Conservation (phyloP, 2,888 invertebrate species). For the Sycophila texana region DNA sequence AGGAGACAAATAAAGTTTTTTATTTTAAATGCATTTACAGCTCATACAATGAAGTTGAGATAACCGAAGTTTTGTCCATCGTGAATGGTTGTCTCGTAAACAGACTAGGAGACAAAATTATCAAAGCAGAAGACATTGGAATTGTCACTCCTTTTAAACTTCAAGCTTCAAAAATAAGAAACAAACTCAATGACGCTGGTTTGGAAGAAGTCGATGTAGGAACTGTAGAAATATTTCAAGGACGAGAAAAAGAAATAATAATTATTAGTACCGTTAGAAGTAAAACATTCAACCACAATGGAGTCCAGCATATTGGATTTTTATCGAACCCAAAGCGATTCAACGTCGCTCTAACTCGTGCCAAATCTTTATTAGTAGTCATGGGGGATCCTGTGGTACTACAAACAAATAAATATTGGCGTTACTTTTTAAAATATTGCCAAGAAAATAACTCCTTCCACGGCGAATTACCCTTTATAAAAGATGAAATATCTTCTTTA, state of each 20-base stretch:
- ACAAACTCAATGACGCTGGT: constrained; percentile 70
- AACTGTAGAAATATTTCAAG: constrained; percentile 92
- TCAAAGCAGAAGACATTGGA: constrained; percentile 77
- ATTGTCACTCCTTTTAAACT: constrained; percentile 79
- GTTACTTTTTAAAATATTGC: constrained; percentile 65
- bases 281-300: constrained; percentile 77
- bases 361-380: constrained; percentile 82
- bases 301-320: constrained; percentile 78
- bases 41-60: constrained; percentile 80
- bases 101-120: constrained; percentile 60
- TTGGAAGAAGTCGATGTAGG: constrained; percentile 82
- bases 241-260: constrained; percentile 88
- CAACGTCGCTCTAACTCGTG: constrained; percentile 86
- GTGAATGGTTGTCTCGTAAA: constrained; percentile 77
- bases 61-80: constrained; percentile 79
- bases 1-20: too few species aligned
- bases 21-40: constrained; percentile 69
- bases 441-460: neutral
- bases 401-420: constrained; percentile 66
- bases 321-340: constrained; percentile 77
- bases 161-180: constrained; percentile 76
- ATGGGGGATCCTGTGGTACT: constrained; percentile 76
- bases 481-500: too few species aligned
- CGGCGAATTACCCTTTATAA: neutral
- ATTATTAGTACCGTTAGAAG: constrained; percentile 89